Evolutionary conservation across 1,140 invertebrate species (phyloP).

Genomic region (Pseudomyrmex cubaensis): DNA sequence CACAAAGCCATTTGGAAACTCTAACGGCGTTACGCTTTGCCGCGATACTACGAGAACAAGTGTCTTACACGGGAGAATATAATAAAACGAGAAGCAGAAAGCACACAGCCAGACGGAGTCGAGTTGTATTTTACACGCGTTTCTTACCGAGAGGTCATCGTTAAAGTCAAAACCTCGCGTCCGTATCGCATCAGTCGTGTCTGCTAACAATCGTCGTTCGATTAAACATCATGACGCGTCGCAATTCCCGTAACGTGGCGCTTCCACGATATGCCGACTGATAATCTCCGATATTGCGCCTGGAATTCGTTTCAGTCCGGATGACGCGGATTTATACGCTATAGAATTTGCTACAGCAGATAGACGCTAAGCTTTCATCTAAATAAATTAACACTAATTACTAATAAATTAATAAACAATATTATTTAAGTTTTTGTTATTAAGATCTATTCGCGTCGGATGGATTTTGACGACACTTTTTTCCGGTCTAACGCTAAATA

Average conservation of each 20-base stretch:
- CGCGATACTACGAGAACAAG: constrained; percentile 68
- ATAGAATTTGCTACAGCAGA: constrained; percentile 37
- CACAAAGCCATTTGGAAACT: constrained; percentile 81
- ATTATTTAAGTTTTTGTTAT: not conserved
- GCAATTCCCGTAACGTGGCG: constrained; percentile 40
- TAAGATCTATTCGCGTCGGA: constrained; percentile 16
- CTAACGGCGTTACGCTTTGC: constrained; percentile 73
- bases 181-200: constrained; percentile 44
- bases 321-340: constrained; percentile 52
- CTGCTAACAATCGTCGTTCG: constrained; percentile 58
- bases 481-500: constrained; percentile 34
- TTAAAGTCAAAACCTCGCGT: not conserved
- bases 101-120: constrained; percentile 30
- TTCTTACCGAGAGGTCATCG: constrained; percentile 51
- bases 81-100: constrained; percentile 64
- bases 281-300: constrained; percentile 36
- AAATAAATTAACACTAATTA: constrained; percentile 50
- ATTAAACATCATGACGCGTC: constrained; percentile 61
- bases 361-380: constrained; percentile 2
- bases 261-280: constrained; percentile 28
- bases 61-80: constrained; percentile 75
- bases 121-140: constrained; percentile 42
- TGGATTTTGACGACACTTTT: constrained; percentile 51
- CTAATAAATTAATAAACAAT: not conserved
- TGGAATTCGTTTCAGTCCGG: constrained; percentile 30